Conservation (phyloP, 2,888 invertebrate genomes). For the Habrosyne pyritoides region DNA sequence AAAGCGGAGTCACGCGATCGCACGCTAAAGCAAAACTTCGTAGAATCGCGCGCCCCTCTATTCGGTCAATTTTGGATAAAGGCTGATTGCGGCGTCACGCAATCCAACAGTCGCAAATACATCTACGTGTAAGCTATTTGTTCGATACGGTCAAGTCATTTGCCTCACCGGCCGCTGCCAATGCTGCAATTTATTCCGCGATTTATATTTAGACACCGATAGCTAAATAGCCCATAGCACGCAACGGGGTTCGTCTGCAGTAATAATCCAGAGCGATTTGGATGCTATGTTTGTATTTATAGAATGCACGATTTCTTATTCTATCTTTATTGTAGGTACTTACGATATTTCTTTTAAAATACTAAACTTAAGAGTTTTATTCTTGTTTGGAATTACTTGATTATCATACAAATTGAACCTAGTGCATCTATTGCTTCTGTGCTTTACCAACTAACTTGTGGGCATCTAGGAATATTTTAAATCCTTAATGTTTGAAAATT, state of each 20-base stretch:
- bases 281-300: background rate
- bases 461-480: too few relatives aligned
- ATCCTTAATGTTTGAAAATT: too few relatives aligned
- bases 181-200: constrained; percentile 24
- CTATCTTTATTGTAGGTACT: too few relatives aligned
- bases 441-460: too few relatives aligned
- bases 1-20: constrained; percentile 9
- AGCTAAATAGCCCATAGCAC: constrained; percentile 6
- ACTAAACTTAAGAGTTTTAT: too few relatives aligned
- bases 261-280: background rate
- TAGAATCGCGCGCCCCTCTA: background rate
- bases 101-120: constrained; percentile 8
- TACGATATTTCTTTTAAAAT: too few relatives aligned
- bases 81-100: constrained; percentile 13
- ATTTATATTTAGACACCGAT: constrained; percentile 42
- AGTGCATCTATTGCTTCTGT: too few relatives aligned
- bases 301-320: background rate
- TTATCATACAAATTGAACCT: too few relatives aligned
- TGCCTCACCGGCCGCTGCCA: constrained; percentile 33
- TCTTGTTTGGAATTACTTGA: too few relatives aligned
- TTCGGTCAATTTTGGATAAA: constrained; percentile 7
- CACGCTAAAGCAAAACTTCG: constrained; percentile 3
- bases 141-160: constrained; percentile 47
- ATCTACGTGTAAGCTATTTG: constrained; percentile 11
- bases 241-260: background rate